Conservation (phyloP, 2,888 invertebrate genomes). For the Cepaea hortensis region DNA sequence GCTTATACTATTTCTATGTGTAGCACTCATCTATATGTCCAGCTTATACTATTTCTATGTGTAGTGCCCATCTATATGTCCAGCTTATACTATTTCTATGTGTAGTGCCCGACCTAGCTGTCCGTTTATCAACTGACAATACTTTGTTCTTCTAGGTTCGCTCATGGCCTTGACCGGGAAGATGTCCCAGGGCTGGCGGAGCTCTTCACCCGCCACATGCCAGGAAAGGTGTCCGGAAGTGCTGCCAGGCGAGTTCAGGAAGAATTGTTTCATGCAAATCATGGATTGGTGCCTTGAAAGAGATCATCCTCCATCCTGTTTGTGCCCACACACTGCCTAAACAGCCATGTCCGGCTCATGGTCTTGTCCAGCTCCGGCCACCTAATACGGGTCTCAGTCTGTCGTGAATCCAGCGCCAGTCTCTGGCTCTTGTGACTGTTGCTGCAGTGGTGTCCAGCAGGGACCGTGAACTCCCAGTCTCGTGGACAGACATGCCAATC, state of each 20-base stretch:
- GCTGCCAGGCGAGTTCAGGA: conserved; percentile 48
- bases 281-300: conserved; percentile 43
- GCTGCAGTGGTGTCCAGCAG: too few species aligned
- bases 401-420: too few species aligned
- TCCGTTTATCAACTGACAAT: too few species aligned
- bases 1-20: too few species aligned
- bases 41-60: too few species aligned
- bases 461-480: too few species aligned
- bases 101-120: too few species aligned
- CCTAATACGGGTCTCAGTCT: too few species aligned
- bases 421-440: too few species aligned
- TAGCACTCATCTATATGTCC: too few species aligned
- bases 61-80: too few species aligned
- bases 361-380: background rate
- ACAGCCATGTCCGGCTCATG: background rate
- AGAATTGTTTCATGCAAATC: conserved; percentile 48
- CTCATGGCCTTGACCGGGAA: conserved; percentile 51
- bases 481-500: too few species aligned
- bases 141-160: conserved; percentile 44
- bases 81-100: background rate
- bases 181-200: conserved; percentile 52
- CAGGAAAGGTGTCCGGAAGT: conserved; percentile 51
- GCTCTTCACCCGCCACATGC: conserved; percentile 51
- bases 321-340: background rate
- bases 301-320: background rate